These are phyloP conservation scores for Hyperopisus bebe DNA, from an alignment of 2,113 vertebrate species.

Conservation along the genomic window DNA sequence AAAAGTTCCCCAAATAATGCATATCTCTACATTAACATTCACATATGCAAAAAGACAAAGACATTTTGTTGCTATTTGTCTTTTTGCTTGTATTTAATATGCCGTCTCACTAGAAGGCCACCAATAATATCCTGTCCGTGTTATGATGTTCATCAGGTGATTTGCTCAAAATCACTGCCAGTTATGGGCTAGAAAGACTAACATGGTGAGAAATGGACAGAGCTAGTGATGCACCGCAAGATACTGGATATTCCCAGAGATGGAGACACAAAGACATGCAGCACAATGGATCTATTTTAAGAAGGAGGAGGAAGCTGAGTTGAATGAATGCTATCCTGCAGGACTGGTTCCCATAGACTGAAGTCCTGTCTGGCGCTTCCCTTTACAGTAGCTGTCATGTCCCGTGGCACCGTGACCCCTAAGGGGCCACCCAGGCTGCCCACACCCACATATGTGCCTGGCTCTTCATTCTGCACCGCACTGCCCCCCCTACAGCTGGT, in stretches of 20 bases:
- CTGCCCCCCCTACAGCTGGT: neutral
- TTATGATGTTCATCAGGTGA: neutral
- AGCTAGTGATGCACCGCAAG: slow-evolving; percentile 65
- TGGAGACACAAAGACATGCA: slow-evolving; percentile 80
- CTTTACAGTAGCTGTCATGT: slow-evolving; percentile 74
- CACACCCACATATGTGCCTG: slow-evolving; percentile 12
- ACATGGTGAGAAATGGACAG: slow-evolving; percentile 22
- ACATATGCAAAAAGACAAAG: slow-evolving; percentile 10
- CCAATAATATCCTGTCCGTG: neutral
- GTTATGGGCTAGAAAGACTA: neutral
- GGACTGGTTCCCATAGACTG: slow-evolving; percentile 95
- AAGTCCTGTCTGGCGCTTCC: slow-evolving; percentile 85
- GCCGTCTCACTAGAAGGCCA: neutral
- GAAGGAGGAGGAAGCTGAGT: slow-evolving; percentile 90
- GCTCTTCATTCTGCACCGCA: slow-evolving; percentile 36
- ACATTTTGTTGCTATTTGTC: neutral
- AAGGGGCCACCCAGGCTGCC: slow-evolving; percentile 29
- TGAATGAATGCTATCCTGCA: slow-evolving; percentile 99
- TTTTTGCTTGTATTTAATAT: neutral
- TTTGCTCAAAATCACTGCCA: slow-evolving; percentile 12
- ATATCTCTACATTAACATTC: neutral
- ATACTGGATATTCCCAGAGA: slow-evolving; percentile 78
- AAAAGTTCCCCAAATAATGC: neutral
- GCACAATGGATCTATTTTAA: slow-evolving; percentile 99
- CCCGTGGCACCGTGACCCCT: slow-evolving; percentile 31